A percentile compares a stretch with the other conserved stretches of the same genome.
phyloP scores from a whole-genome alignment of 2,113 vertebrate species.

The Laticauda laticaudata region DNA sequence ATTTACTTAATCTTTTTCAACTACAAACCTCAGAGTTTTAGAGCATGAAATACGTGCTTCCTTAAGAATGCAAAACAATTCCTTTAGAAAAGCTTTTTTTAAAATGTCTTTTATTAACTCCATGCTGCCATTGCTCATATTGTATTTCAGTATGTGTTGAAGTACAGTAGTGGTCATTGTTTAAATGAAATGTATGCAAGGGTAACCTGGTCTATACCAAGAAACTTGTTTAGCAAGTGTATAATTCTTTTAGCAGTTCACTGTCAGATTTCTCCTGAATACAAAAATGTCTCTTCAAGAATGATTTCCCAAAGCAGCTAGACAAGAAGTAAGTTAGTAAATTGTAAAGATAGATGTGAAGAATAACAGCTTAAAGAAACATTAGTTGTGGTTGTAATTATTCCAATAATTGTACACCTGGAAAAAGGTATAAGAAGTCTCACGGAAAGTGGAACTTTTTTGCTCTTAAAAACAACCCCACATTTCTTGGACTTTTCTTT shows the following conservation, averaged over 20 bases:
- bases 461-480: background rate
- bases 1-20: conserved; percentile 75
- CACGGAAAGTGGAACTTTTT: background rate
- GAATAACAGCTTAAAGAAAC: conserved; percentile 6
- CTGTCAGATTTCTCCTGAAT: background rate
- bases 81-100: conserved; percentile 48
- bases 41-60: conserved; percentile 64
- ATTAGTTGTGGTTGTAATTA: conserved; percentile 6
- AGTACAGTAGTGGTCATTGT: conserved; percentile 35
- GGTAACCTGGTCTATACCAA: background rate
- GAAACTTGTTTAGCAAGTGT: background rate
- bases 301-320: conserved; percentile 14
- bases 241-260: background rate
- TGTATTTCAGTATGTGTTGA: conserved; percentile 40
- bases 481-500: background rate
- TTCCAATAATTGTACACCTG: background rate
- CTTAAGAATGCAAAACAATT: conserved; percentile 63
- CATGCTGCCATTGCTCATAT: conserved; percentile 42
- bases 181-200: background rate
- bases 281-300: conserved; percentile 1
- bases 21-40: conserved; percentile 71
- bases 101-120: conserved; percentile 48
- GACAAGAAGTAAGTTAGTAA: background rate
- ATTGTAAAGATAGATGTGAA: conserved; percentile 12
- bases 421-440: background rate